Base-by-base conservation (phyloP, 2,888 invertebrate genomes). In the Caenorhabditis becei region DNA sequence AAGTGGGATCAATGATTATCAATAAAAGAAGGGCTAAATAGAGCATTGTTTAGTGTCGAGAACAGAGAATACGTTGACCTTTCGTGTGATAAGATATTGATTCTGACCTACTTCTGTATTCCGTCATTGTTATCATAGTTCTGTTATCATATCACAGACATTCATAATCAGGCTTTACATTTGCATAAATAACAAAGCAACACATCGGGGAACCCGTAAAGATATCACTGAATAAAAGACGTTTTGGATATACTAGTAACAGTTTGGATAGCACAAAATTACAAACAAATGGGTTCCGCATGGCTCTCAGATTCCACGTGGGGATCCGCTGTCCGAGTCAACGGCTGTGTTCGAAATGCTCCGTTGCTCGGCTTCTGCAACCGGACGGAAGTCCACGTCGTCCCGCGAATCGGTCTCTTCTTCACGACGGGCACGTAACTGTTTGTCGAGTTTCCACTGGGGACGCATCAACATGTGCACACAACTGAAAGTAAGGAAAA, bases 381-480 rank as follows among this genome's bases (percentile, higher is more conserved):
- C 20, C 7, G 54, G 56, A 20, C 66, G 63, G 44, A 67, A 77
- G 37, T 80, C 75, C 3, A 62, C 54, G 11, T 71, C 80, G 11
- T 74, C 67, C 0, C 56, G 28, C 3, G 66, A 59, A n/a, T 66
- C 78, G 10, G 59, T 53, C 51, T 82, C 74, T 0, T 61, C 62
- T 7, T 56, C 41, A 41, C 70, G 74, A 26, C 61, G 67, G 11
- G 35, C 65, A 11, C 80, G 65, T 4, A 80, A 35, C 47, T 83
- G 74, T 49, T 78, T 75, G 18, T 83, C 85, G 7, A 82, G 56
- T 26, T 69, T 71, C 88, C 88, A 88, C 37, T 86, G 81, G 0
- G 87, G 87, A 18, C 83, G 77, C 85, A 88, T 84, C 53, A 88
- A 62, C 16, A 67, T 28, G 41, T 88, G 87, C 18, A 88, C 77